Evolutionary conservation across 53 echinoderm and acorn worm species (phyloP), one percentile per base, ranked within the genome.

Genomic region (Zoroaster sp.): DNA sequence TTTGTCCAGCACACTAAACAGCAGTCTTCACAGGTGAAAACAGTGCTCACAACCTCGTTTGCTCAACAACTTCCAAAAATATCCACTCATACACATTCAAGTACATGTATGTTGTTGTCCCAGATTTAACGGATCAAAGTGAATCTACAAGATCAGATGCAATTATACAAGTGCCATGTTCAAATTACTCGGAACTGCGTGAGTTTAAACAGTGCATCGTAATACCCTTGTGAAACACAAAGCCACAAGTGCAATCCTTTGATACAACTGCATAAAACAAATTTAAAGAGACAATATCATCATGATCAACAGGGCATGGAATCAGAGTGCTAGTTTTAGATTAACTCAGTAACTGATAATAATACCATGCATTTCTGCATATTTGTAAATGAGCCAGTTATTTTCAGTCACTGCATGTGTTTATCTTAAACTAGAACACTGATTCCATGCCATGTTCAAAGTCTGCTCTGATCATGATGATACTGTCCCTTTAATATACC

Each of bases 81-180:
- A 43, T 73, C 36, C 12, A 39, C 40, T 40, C 39, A 39, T 73
- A 75, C 10, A 25, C 21, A 77, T 78, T 78, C 78, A 78, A 37
- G 37, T 25, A 21, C 78, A 78, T 28, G 37, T 25, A 21, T 59
- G 33, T 46, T 54, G 78, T 78, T 78, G 78, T 55, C 40, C 40
- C 59, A 78, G 78, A 59, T 78, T 55, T 54, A 37, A 10, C 37
- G 9, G 78, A 78, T 41, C 73, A 40, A n/a, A 23, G 41, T 40
- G 73, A 41, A 59, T 36, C 35, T 32, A 78, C 78, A 59, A 55
- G 59, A 49, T n/a, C 32, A 54, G 78, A 78, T 78, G 18, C 23
- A 21, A 78, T 78, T 78, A 78, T 18, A 59, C 35, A n/a, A 11
- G 40, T 9, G 78, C 39, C 6, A 39, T 40, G n/a, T 55, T 31